phyloP scores from a whole-genome alignment of 2,797 vertebrate species.

The Microctenopoma lineatum region DNA sequence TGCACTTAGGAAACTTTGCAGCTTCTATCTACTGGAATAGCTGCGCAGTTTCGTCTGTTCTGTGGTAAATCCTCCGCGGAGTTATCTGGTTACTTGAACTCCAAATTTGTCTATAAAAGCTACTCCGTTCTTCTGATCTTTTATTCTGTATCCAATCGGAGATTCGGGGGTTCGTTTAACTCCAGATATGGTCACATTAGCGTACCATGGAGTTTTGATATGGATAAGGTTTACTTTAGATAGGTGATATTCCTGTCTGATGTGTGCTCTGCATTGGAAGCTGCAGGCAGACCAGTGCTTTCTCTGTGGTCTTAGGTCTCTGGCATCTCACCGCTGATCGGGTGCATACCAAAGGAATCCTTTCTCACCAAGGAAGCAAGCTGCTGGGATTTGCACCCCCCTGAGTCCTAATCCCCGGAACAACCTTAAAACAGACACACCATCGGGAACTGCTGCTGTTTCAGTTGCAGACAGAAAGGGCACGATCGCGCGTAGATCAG shows the following conservation, averaged over 20 bases:
- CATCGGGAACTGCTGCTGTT: conserved; percentile 70
- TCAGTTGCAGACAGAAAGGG: conserved; percentile 43
- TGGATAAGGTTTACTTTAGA: conserved; percentile 66
- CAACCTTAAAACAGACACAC: conserved; percentile 83
- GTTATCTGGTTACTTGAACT: conserved; percentile 52
- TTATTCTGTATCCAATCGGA: conserved; percentile 29
- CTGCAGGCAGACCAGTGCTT: conserved; percentile 37
- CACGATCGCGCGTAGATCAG: conserved; percentile 18
- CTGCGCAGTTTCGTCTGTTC: conserved; percentile 20
- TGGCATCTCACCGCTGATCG: conserved; percentile 79
- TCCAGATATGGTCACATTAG: conserved; percentile 69
- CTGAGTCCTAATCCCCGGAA: conserved; percentile 82
- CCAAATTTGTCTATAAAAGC: conserved; percentile 49
- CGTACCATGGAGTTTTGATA: conserved; percentile 35
- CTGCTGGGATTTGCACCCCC: conserved; percentile 81
- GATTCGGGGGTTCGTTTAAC: conserved; percentile 46
- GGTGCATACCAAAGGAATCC: conserved; percentile 83
- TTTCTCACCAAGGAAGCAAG: conserved; percentile 82
- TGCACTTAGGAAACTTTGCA: conserved; percentile 60
- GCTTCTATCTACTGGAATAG: conserved; percentile 33
- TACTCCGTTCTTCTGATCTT: conserved; percentile 10
- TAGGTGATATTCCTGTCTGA: conserved; percentile 62
- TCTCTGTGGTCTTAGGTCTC: conserved; percentile 62
- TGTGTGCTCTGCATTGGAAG: conserved; percentile 38
- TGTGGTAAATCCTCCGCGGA: conserved; percentile 37